Evolutionary conservation across 2,888 invertebrate genomes (phyloP).

Genomic region (Nineta flava): DNA sequence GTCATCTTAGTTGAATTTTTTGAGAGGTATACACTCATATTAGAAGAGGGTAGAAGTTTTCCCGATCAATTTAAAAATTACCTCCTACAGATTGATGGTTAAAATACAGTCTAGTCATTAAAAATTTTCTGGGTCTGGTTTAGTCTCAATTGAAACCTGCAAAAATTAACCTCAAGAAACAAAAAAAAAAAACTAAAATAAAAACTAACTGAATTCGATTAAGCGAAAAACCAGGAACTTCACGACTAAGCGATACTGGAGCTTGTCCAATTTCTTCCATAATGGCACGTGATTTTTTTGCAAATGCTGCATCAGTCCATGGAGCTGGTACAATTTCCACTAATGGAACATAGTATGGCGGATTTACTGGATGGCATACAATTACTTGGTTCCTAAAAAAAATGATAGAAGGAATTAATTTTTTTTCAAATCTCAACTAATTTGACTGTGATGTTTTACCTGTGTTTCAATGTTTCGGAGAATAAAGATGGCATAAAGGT

Average conservation of each 20-base stretch:
- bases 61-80: too few species aligned
- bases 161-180: too few species aligned
- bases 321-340: constrained; percentile 91
- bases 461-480: constrained; percentile 62
- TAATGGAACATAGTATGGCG: constrained; percentile 88
- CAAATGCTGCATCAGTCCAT: constrained; percentile 72
- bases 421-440: not conserved
- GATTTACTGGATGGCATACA: constrained; percentile 91
- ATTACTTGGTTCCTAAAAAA: constrained; percentile 44
- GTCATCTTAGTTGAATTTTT: too few species aligned
- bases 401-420: constrained; percentile 6
- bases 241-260: constrained; percentile 71
- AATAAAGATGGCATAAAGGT: constrained; percentile 81
- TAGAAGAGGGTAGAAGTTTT: too few species aligned
- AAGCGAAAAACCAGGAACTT: constrained; percentile 83
- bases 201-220: constrained; percentile 75
- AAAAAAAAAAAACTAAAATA: not conserved
- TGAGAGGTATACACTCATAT: too few species aligned
- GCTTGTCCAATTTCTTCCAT: constrained; percentile 85
- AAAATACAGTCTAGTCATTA: too few species aligned
- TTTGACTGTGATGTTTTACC: constrained; percentile 19
- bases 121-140: too few species aligned
- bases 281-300: constrained; percentile 52
- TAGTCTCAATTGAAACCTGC: too few species aligned
- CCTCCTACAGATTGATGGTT: not conserved